Evolutionary conservation across 2,113 vertebrate species (phyloP), one percentile per base, ranked within the genome.

Genomic region (Rhea americana): DNA sequence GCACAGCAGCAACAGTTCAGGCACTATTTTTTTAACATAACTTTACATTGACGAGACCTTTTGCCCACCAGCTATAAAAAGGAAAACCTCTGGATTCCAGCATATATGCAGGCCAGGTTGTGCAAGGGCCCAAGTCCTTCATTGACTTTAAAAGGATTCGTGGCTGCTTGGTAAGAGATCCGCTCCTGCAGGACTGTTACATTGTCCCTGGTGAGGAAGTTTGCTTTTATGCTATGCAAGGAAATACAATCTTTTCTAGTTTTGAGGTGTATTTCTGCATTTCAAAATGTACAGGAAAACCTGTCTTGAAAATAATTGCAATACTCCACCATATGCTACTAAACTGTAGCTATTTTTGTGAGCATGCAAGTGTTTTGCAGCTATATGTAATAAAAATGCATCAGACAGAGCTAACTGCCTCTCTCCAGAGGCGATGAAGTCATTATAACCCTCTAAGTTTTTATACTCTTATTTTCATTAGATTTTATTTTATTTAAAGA

Each of bases 401-500:
- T 74, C 78, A 79, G 50, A 73, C 67, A 32, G 51, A 77, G 68
- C 70, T 37, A 70, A 63, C 13, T 2, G 37, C 82, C 28, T 76
- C 82, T 71, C 90, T 70, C 79, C 80, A 81, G 85, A 28, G 90
- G 48, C 68, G 74, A 7, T 2, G 0, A 41, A 91, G 59, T 55
- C 90, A 78, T 74, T 91, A 24, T 61, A 5, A 1, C 20, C 30
- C 65, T 84, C 55, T 63, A 39, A 7, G n/a, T 91, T 70, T 3
- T 74, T 13, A 50, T 51, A 43, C 62, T 75, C 73, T 91, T 45
- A 58, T 93, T 90, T 89, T 87, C 45, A 77, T 93, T 87, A 39
- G 20, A 35, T 24, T 50, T 55, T 15, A 70, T 76, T 71, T 85
- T 91, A 78, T 82, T 95, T 94, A 83, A 85, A 90, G 51, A 53